Conservation (phyloP, 2,113 vertebrate species). For the Motacilla tschutschensis region DNA sequence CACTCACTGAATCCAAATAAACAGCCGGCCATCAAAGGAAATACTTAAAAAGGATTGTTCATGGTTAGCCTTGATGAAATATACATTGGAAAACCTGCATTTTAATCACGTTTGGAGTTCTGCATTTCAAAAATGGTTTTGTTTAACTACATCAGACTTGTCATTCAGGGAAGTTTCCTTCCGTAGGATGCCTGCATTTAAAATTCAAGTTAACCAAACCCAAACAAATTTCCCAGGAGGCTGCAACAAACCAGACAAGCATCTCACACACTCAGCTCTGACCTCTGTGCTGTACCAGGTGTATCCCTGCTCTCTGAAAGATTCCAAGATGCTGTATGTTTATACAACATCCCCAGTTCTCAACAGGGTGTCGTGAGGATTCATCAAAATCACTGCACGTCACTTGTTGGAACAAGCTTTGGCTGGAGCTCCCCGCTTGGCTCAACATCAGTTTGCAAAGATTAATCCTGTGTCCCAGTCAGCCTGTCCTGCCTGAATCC, state of each 20-base stretch:
- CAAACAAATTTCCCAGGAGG: constrained; percentile 47
- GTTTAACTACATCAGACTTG: constrained; percentile 24
- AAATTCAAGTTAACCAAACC: constrained; percentile 48
- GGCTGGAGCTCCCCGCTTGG: background rate
- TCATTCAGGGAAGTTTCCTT: constrained; percentile 47
- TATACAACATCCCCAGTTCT: background rate
- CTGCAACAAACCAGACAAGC: background rate
- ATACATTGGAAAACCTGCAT: constrained; percentile 49
- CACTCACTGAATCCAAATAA: constrained; percentile 43
- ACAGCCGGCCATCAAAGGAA: constrained; percentile 29
- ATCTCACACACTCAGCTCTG: background rate
- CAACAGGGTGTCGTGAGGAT: background rate
- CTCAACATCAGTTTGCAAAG: background rate
- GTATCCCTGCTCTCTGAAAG: background rate
- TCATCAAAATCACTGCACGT: background rate
- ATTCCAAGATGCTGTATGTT: background rate
- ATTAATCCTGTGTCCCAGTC: background rate
- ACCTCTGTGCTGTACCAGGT: background rate
- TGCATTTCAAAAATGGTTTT: constrained; percentile 40
- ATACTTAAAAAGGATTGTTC: constrained; percentile 15
- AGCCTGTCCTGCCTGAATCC: background rate
- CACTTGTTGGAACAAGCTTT: background rate
- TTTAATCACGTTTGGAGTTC: constrained; percentile 19
- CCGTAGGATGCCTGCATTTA: constrained; percentile 25
- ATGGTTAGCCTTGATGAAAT: constrained; percentile 48